Base-by-base conservation (phyloP, 2,888 invertebrate species). In the Charanyca ferruginea region DNA sequence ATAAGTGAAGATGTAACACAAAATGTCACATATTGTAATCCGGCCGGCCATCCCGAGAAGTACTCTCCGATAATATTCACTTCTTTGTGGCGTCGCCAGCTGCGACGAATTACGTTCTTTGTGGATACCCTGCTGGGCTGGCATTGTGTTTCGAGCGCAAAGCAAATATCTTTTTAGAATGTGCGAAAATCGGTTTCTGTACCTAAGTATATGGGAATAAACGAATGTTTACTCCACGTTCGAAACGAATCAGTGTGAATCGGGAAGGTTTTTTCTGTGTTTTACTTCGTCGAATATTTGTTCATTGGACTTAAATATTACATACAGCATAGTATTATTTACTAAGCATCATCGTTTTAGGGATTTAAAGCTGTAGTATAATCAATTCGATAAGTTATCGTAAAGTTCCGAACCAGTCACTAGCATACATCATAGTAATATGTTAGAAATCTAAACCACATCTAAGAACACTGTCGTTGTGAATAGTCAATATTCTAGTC, bases 21-120 rank as follows among this genome's bases (percentile, higher is more conserved):
- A 68, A 73, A 69, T 81, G 73, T 83, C 83, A 79, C 80, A 83
- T 81, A 79, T 83, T 81, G 80, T 84, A 84, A 87, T 87, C 76
- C 82, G 69, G 68, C 61, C 63, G 74, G 77, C 73, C 67, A 80
- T 77, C 77, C 67, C 64, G 64, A 71, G 70, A 77, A 77, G 72
- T 77, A 81, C 83, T 81, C 77, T 70, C 76, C 77, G 81, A 85
- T 84, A 87, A 87, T 89, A 89, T 89, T 88, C 88, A 84, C 82
- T 88, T 91, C 88, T 88, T 89, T 88, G 89, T 88, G 72, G 79
- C 52, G 64, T 79, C 87, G 85, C 83, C 91, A 91, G 89, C 87
- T 92, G 91, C 85, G 84, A 83, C 85, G 87, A 90, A 91, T 91
- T 87, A 91, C 90, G 83, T 90, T 87, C 88, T 90, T 90, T 91